These are phyloP conservation scores for Syngnathoides biaculeatus DNA, from an alignment of 2,113 vertebrate genomes.

Conservation along the genomic window DNA sequence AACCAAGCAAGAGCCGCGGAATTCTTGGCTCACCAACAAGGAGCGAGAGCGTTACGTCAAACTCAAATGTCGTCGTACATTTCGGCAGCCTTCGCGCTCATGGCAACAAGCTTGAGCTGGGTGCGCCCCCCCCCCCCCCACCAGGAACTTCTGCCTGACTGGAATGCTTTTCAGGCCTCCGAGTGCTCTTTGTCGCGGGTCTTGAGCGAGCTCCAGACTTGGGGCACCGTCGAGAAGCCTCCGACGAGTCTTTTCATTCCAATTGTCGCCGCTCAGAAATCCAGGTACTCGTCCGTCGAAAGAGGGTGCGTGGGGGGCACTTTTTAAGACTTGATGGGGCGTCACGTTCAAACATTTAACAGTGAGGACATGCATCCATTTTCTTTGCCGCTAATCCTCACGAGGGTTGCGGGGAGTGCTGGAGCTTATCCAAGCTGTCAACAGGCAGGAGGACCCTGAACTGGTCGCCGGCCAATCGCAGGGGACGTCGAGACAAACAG, in stretches of 20 bases:
- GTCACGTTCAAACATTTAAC: conserved; percentile 8
- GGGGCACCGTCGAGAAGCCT: conserved; percentile 42
- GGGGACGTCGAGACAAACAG: too few relatives aligned
- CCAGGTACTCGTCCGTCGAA: too few relatives aligned
- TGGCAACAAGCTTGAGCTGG: conserved; percentile 35
- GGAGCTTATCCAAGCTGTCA: too few relatives aligned
- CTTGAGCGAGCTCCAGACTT: conserved; percentile 53
- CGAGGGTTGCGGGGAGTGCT: too few relatives aligned
- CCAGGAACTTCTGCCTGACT: conserved; percentile 54
- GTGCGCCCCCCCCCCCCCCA: conserved; percentile 43
- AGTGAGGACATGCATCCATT: conserved; percentile 57
- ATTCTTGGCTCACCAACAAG: conserved; percentile 10
- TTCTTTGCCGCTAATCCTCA: too few relatives aligned
- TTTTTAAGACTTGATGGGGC: background rate
- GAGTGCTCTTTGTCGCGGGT: conserved; percentile 65
- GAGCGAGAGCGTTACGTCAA: conserved; percentile 15
- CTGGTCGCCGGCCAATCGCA: too few relatives aligned
- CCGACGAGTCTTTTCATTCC: conserved; percentile 58
- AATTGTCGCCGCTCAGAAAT: conserved; percentile 39
- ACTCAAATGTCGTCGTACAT: conserved; percentile 10
- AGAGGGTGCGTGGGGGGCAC: background rate
- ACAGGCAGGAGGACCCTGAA: too few relatives aligned
- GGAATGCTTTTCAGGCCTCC: conserved; percentile 72
- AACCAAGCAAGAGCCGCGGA: too few relatives aligned
- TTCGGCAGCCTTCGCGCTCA: conserved; percentile 35